Conservation (phyloP, 2,113 vertebrate species). For the Vombatus ursinus region DNA sequence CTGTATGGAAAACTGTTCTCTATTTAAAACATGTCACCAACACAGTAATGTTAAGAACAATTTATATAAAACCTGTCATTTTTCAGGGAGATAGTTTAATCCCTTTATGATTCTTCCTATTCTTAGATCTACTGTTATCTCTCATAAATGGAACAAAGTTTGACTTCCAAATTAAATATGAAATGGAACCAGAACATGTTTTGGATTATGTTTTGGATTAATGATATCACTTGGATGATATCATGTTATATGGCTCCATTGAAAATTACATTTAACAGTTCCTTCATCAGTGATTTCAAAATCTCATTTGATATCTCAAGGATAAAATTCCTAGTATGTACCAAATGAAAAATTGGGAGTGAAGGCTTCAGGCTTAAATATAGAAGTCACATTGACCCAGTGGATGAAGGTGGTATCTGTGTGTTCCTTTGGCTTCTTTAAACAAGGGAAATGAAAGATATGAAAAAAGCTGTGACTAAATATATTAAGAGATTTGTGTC, state of each 20-base stretch:
- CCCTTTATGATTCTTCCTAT: too few relatives aligned
- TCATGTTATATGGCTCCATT: not conserved
- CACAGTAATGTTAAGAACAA: not conserved
- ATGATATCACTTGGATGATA: not conserved
- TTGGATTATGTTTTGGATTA: not conserved
- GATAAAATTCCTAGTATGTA: not conserved
- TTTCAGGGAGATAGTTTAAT: not conserved
- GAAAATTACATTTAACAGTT: not conserved
- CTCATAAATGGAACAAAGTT: not conserved
- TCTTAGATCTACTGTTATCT: not conserved
- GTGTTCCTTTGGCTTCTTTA: not conserved
- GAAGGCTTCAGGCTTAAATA: too few relatives aligned
- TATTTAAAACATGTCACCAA: not conserved
- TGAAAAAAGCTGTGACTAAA: not conserved
- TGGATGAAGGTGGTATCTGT: not conserved
- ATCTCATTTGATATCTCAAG: not conserved
- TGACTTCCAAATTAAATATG: not conserved
- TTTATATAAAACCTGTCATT: not conserved
- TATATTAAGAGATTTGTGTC: not conserved
- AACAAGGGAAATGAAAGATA: not conserved
- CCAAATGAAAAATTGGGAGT: not conserved
- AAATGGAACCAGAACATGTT: not conserved
- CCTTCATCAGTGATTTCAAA: not conserved
- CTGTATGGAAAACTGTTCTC: not conserved
- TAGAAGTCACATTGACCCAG: not conserved